Conservation (phyloP, 2,113 vertebrate genomes). For the Antechinus flavipes region DNA sequence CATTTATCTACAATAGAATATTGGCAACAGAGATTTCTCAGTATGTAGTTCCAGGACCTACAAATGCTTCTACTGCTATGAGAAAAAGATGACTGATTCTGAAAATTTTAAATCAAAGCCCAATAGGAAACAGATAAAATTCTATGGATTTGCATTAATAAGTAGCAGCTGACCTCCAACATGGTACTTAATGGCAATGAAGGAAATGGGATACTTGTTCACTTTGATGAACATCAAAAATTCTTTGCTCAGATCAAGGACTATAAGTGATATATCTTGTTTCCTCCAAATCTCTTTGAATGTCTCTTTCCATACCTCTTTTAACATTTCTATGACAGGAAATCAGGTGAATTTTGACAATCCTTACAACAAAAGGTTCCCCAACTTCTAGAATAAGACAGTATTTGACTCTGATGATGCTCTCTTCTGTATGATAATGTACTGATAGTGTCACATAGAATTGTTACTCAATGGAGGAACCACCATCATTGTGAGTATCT, state of each 20-base stretch:
- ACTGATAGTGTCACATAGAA: constrained; percentile 98
- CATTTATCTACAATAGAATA: constrained; percentile 96
- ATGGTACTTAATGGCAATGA: constrained; percentile 98
- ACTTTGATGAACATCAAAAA: constrained; percentile 99
- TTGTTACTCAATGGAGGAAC: constrained; percentile 95
- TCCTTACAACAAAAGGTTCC: too few species aligned
- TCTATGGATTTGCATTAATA: constrained; percentile 98
- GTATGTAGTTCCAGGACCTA: constrained; percentile 96
- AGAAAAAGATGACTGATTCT: constrained; percentile 97
- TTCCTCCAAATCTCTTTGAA: constrained; percentile 98
- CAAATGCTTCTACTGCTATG: constrained; percentile 97
- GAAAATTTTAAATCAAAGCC: constrained; percentile 97
- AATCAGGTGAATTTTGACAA: constrained; percentile 90
- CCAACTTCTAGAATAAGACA: neutral
- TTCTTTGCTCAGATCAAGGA: constrained; percentile 99
- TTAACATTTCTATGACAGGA: constrained; percentile 97
- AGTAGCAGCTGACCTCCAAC: constrained; percentile 98
- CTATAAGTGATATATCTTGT: constrained; percentile 96
- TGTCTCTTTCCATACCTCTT: constrained; percentile 97
- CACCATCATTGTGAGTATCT: constrained; percentile 99
- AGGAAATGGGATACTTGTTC: constrained; percentile 98
- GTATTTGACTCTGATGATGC: neutral
- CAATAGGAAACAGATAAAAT: constrained; percentile 95
- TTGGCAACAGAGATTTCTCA: constrained; percentile 97
- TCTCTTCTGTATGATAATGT: neutral